Evolutionary conservation across 30 jellyfish, hydroid and myxozoan species (phyloP).

Genomic region (Catostylus mosaicus): DNA sequence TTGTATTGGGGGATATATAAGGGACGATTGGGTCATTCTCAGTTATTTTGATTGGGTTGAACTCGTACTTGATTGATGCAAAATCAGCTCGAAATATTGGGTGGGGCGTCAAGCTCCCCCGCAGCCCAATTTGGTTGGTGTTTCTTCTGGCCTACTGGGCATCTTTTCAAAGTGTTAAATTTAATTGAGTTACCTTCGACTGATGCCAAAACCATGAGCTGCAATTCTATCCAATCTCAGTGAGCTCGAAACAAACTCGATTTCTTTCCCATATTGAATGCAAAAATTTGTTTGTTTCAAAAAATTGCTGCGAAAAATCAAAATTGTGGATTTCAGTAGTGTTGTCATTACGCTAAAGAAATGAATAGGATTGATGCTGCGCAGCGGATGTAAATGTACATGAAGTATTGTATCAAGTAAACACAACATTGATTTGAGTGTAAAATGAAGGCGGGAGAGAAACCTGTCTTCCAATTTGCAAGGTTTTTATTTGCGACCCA

Average conservation of each 20-base stretch:
- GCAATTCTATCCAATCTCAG: constrained; percentile 78
- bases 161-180: no score
- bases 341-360: neutral
- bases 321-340: neutral
- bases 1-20: no score
- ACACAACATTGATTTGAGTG: neutral
- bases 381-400: neutral
- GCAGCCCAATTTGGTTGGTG: neutral
- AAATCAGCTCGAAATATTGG: no score
- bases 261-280: constrained; percentile 41
- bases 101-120: no score
- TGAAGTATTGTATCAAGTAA: neutral
- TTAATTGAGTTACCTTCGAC: constrained; percentile 69
- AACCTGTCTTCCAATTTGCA: no score
- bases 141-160: neutral
- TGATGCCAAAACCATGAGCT: constrained; percentile 81
- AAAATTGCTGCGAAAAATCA: neutral
- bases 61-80: no score
- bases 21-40: no score
- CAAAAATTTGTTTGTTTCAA: neutral
- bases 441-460: no score
- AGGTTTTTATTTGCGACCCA: no score
- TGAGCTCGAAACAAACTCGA: constrained; percentile 69
- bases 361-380: neutral
- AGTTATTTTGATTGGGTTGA: no score